Base-by-base conservation (phyloP, 2,888 invertebrate species). In the Pollenia angustigena region DNA sequence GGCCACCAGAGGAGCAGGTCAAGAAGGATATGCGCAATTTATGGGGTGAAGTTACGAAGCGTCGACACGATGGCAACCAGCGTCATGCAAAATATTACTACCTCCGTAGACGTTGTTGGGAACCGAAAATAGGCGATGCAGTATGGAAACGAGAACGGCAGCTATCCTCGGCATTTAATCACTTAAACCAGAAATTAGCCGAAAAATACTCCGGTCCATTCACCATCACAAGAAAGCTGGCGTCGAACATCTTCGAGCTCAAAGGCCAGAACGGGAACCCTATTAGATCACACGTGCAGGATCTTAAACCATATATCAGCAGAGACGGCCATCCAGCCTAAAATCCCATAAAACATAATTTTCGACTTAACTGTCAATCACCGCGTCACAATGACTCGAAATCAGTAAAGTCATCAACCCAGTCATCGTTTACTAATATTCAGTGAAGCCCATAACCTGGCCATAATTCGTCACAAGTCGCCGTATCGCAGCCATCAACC, bases 111-210 rank as follows among this genome's bases (percentile, higher is more conserved):
- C 40, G 60, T 2, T 7, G 8, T 1, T 60, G 60, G 60, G 42
- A n/a, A 8, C 40, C 40, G 0, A 60, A 60, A 3, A 60, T 40
- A n/a, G 60, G 60, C 4, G 60, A 60, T n/a, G 14, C 40, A 8
- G 40, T 60, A 10, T 60, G 60, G 60, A 60, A 60, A 40, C 32
- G 60, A 42, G 40, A 60, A n/a, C 60, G 60, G 14, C 14, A 40
- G 3, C 8, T 60, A 23, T 60, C 60, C 10, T 60, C 60, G 7
- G 60, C 60, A 42, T 42, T 8, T 6, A 10, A 40, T 7, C 42
- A 60, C 40, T 60, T 60, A 7, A 40, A 40, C n/a, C 60, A 60
- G 12, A 60, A 60, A 9, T 4, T 32, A 2, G 32, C 32, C 32
- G 32, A 32, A 32, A 32, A 32, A 4, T 32, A 32, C 40, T 14